Percentiles rank a stretch among this genome's conserved stretches.
phyloP scores from a whole-genome alignment of 2,797 vertebrate genomes.

The Delichon dasypus region DNA sequence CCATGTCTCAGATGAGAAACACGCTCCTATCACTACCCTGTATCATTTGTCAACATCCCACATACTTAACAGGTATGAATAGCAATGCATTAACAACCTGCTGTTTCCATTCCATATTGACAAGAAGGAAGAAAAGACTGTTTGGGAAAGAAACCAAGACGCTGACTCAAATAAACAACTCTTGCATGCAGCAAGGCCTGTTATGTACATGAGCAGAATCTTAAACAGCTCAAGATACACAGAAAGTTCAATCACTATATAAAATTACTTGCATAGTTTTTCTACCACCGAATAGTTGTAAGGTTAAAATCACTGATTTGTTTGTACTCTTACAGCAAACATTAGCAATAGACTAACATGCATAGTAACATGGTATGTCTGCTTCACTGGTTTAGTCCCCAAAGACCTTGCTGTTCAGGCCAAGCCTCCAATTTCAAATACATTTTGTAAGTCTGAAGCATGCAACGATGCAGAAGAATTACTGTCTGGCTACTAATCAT shows the following conservation, averaged over 20 bases:
- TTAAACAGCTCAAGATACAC: background rate
- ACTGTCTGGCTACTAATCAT: background rate
- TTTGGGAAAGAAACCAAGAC: conserved; percentile 2
- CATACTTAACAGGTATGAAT: background rate
- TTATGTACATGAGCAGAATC: background rate
- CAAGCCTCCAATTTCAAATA: background rate
- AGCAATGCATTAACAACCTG: background rate
- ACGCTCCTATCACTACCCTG: background rate
- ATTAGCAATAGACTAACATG: background rate
- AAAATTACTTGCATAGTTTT: background rate
- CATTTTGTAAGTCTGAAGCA: background rate
- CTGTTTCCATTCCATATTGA: background rate
- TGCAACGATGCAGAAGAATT: conserved; percentile 14
- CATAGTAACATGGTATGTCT: background rate
- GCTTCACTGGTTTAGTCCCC: background rate
- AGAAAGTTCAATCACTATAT: background rate
- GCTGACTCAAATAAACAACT: background rate
- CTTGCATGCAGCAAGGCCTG: background rate
- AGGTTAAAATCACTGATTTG: background rate
- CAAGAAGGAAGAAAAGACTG: background rate
- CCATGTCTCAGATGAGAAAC: background rate
- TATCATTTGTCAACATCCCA: background rate
- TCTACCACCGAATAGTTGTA: background rate
- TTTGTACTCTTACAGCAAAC: background rate
- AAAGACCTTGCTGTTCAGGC: background rate